Evolutionary conservation across 2,113 vertebrate species (phyloP), one percentile per base, ranked within the genome.

Genomic region (Megalops atlanticus): DNA sequence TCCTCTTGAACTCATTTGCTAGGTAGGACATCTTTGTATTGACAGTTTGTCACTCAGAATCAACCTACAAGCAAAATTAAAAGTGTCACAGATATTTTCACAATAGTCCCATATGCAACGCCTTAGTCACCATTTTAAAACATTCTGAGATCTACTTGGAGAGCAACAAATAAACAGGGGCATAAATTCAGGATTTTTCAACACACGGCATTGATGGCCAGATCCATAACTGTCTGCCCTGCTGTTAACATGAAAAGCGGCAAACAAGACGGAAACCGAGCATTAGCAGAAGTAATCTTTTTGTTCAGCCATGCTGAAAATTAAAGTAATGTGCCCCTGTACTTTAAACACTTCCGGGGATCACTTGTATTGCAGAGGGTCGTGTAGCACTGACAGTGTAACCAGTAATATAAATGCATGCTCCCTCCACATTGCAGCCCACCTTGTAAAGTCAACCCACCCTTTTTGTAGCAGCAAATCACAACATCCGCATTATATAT

Each of bases 211-310:
- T 3, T 24, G 52, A 58, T n/a, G 52, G n/a, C 52, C 21, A 58
- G 3, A 24, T 58, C 21, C n/a, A 18, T 18, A 58, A n/a, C n/a
- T 45, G 24, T 15, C n/a, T n/a, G 52, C 52, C 4, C 52, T n/a
- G 18, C n/a, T 24, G 52, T 58, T 58, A 58, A 58, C 52, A n/a
- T 58, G 52, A 52, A 18, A 58, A 58, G 21, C 52, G 21, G 52
- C 18, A 58, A n/a, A 58, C 52, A 58, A n/a, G 52, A 58, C 52
- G n/a, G 52, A 58, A 58, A 58, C 52, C 2, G 52, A 24, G 52
- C 52, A 58, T 58, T n/a, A 58, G 52, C 21, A 58, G 18, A 52
- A 58, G 52, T 58, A 58, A 58, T 58, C 52, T 58, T 58, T 58
- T 24, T 3, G 52, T n/a, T 18, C 52, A 58, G 52, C 52, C 52